Conservation (phyloP, 1,140 invertebrate species). For the Achroia grisella region DNA sequence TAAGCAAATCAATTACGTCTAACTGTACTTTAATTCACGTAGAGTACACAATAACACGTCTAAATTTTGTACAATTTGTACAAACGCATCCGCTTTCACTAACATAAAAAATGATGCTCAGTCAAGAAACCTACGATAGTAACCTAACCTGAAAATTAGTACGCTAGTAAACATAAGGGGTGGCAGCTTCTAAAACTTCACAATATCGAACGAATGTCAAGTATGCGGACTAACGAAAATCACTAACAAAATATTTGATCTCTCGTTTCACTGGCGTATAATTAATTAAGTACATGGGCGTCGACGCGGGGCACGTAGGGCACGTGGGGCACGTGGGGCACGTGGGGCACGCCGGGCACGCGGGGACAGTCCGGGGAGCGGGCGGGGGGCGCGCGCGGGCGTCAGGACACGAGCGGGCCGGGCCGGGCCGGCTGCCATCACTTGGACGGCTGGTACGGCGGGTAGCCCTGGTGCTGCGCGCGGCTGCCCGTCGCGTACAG, state of each 20-base stretch:
- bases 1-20: conserved; percentile 55
- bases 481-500: conserved; percentile 92
- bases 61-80: conserved; percentile 69
- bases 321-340: conserved; percentile 64
- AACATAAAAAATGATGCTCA: conserved; percentile 37
- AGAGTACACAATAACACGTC: conserved; percentile 60
- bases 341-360: conserved; percentile 58
- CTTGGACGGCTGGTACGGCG: conserved; percentile 62
- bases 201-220: background rate
- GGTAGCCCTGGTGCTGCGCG: conserved; percentile 59
- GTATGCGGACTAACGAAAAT: conserved; percentile 39
- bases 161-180: too few relatives aligned
- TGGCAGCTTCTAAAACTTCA: too few relatives aligned
- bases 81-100: conserved; percentile 49
- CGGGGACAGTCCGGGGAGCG: too few relatives aligned
- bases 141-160: background rate
- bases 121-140: background rate
- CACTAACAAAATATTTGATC: conserved; percentile 51
- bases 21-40: conserved; percentile 67
- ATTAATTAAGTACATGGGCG: conserved; percentile 14
- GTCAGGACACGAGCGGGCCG: background rate
- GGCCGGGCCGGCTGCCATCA: conserved; percentile 35
- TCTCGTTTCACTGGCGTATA: conserved; percentile 30
- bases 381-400: conserved; percentile 6
- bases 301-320: conserved; percentile 11